These are phyloP conservation scores for Antheraea assamensis DNA, from an alignment of 2,888 invertebrate species.

Conservation along the genomic window DNA sequence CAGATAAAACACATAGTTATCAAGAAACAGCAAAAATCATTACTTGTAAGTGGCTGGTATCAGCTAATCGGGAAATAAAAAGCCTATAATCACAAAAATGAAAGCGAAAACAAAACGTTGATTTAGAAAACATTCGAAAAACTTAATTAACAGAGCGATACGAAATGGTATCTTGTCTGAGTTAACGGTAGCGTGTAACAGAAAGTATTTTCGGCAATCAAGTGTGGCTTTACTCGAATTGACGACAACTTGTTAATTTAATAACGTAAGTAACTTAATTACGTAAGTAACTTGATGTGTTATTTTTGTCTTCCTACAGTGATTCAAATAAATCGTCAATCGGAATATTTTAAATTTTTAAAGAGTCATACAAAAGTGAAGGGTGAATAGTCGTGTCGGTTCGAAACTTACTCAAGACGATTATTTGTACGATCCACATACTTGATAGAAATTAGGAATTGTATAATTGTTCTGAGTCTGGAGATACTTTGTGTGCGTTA, in stretches of 20 bases:
- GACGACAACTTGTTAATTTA: background rate
- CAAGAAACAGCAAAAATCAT: no score
- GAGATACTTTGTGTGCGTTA: no score
- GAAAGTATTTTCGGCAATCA: background rate
- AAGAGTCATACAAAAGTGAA: background rate
- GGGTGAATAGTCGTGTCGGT: no score
- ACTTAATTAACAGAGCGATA: slow-evolving; percentile 9
- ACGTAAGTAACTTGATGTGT: background rate
- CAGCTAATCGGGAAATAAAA: background rate
- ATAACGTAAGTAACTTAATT: background rate
- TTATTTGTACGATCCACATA: no score
- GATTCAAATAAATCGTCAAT: background rate
- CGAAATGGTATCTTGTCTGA: background rate
- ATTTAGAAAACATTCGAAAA: slow-evolving; percentile 5
- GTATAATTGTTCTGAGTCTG: no score
- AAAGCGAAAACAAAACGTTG: slow-evolving; percentile 12
- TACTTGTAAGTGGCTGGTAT: no score
- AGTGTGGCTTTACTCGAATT: background rate
- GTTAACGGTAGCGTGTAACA: slow-evolving; percentile 3
- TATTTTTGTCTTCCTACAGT: background rate
- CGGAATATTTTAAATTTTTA: background rate
- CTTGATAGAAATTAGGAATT: no score
- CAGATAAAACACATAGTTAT: no score
- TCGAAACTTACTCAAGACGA: no score
- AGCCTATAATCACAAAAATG: background rate